phyloP scores from a whole-genome alignment of 2,888 invertebrate genomes.

The Saturnia pavonia region DNA sequence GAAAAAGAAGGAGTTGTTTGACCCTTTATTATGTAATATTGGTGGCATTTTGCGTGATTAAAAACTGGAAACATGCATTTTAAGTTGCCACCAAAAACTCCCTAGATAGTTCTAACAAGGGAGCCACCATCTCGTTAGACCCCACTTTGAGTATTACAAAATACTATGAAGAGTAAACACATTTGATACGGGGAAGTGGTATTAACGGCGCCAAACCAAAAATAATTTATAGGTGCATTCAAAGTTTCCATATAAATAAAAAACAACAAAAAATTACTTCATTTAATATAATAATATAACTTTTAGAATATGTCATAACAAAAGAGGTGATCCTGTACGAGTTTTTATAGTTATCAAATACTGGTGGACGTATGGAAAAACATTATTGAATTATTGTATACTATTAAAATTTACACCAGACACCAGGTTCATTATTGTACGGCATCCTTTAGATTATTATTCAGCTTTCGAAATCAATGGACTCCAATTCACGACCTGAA shows the following conservation, averaged over 20 bases:
- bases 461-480: neutral
- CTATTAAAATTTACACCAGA: neutral
- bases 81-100: too few relatives aligned
- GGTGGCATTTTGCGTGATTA: too few relatives aligned
- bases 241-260: neutral
- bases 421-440: neutral
- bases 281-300: slow-evolving; percentile 4
- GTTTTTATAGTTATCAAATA: neutral
- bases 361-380: neutral
- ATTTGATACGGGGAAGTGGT: too few relatives aligned
- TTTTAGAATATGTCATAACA: neutral
- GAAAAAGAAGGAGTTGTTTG: too few relatives aligned
- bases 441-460: neutral
- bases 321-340: neutral
- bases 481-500: neutral
- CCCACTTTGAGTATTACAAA: too few relatives aligned
- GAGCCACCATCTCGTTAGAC: too few relatives aligned
- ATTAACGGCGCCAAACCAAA: too few relatives aligned
- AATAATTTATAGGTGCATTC: too few relatives aligned
- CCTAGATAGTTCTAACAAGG: too few relatives aligned
- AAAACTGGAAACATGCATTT: too few relatives aligned
- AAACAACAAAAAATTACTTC: neutral
- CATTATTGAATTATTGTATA: neutral
- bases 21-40: too few relatives aligned
- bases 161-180: too few relatives aligned